phyloP scores from a whole-genome alignment of 2,113 vertebrate species.

The Plestiodon gilberti region DNA sequence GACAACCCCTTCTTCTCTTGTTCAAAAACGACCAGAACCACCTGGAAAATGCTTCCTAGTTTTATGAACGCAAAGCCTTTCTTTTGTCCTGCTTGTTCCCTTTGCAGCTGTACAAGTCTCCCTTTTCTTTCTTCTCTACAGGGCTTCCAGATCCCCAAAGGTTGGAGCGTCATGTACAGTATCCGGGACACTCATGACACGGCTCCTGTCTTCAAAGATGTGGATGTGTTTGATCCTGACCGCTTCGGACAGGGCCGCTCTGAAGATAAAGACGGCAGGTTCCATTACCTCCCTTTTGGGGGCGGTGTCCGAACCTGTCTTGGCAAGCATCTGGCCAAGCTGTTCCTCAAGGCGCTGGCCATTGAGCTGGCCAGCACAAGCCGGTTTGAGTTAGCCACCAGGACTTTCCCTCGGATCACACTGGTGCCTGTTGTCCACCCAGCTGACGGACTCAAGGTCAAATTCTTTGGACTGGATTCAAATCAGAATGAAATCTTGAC shows the following conservation, averaged over 20 bases:
- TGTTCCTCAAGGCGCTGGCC: conserved; percentile 92
- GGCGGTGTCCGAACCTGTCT: conserved; percentile 94
- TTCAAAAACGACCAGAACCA: too few relatives aligned
- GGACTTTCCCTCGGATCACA: conserved; percentile 90
- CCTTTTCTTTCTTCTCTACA: conserved; percentile 55
- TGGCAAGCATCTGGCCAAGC: conserved; percentile 94
- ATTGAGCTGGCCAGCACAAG: conserved; percentile 94
- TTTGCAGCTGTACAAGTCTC: accelerated
- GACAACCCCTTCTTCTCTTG: too few relatives aligned
- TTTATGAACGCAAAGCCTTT: too few relatives aligned
- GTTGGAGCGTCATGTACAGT: conserved; percentile 99
- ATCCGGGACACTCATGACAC: conserved; percentile 98
- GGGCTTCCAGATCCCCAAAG: conserved; percentile 98
- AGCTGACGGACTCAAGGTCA: conserved; percentile 91
- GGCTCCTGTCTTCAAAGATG: conserved; percentile 91
- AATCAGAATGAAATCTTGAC: conserved; percentile 98
- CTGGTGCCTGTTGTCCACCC: conserved; percentile 95
- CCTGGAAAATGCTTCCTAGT: too few relatives aligned
- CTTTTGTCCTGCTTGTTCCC: not conserved
- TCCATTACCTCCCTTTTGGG: conserved; percentile 96
- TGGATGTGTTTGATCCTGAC: conserved; percentile 90
- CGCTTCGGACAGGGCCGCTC: conserved; percentile 91
- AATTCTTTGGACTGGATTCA: conserved; percentile 96
- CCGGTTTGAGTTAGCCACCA: conserved; percentile 93
- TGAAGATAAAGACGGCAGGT: conserved; percentile 94